Evolutionary conservation across 2,888 invertebrate genomes (phyloP).

Genomic region (Hoplodrina blanda): DNA sequence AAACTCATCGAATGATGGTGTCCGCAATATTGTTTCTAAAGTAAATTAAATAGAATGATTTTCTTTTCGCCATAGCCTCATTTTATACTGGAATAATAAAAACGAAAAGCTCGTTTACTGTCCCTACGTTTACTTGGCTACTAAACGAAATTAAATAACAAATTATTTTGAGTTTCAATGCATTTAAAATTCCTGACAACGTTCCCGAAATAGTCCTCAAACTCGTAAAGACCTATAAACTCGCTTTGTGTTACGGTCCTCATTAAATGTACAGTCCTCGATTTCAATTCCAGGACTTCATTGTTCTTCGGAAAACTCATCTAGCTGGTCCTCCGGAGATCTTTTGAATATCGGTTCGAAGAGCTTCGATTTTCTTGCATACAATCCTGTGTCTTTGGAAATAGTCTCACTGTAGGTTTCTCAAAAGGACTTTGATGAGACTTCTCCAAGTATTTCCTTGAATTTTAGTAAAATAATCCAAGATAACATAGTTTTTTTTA

Average conservation of each 20-base stretch:
- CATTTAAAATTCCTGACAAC: conserved; percentile 47
- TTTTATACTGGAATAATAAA: neutral
- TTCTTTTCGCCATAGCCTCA: neutral
- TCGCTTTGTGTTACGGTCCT: conserved; percentile 37
- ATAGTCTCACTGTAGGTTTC: neutral
- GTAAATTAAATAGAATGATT: neutral
- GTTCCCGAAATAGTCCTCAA: conserved; percentile 28
- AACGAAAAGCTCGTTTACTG: neutral
- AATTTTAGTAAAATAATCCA: no score
- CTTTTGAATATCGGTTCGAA: conserved; percentile 25
- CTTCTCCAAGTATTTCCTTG: neutral
- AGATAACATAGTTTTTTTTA: no score
- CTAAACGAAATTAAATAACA: conserved; percentile 36
- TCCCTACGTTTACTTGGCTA: conserved; percentile 11
- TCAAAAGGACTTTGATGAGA: neutral
- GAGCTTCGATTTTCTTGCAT: conserved; percentile 8
- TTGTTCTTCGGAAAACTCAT: conserved; percentile 50
- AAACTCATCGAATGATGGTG: no score
- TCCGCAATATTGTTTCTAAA: no score
- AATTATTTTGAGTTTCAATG: conserved; percentile 31
- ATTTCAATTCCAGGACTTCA: conserved; percentile 21
- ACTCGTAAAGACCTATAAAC: conserved; percentile 48
- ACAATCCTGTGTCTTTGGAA: conserved; percentile 15
- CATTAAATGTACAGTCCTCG: conserved; percentile 39
- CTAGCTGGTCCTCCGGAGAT: conserved; percentile 13